Percentiles rank a stretch among this genome's conserved stretches.
These are phyloP conservation scores for Proisotoma minuta DNA, from an alignment of 2,888 invertebrate genomes.

Conservation along the genomic window DNA sequence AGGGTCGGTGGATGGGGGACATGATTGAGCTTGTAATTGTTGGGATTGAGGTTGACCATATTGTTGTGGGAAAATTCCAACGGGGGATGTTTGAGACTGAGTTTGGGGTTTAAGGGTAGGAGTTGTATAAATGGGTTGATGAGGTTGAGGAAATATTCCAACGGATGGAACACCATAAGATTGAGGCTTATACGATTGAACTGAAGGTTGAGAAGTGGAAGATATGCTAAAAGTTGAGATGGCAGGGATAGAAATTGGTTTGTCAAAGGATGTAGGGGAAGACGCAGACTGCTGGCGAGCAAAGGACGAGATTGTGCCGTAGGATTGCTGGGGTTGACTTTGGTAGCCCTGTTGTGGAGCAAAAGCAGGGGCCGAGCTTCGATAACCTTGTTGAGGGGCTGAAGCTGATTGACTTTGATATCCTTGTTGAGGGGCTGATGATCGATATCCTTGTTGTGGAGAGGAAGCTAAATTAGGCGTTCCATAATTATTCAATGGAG, in stretches of 20 bases:
- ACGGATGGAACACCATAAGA: neutral
- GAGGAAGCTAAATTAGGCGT: neutral
- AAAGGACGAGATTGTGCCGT: neutral
- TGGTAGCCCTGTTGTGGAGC: neutral
- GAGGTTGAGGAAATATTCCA: neutral
- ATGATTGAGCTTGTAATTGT: neutral
- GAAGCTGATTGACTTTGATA: too few relatives aligned
- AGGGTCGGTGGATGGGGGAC: slow-evolving; percentile 11
- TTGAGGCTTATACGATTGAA: neutral
- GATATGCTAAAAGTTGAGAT: neutral
- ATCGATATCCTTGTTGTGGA: neutral
- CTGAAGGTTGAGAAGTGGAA: neutral
- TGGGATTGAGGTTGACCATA: slow-evolving; percentile 3
- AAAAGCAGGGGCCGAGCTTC: neutral
- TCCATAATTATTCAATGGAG: neutral
- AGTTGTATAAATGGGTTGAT: neutral
- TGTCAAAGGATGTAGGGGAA: neutral
- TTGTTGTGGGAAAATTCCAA: neutral
- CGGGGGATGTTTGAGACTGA: neutral
- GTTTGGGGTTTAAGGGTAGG: neutral
- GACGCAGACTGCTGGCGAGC: neutral
- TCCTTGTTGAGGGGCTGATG: neutral
- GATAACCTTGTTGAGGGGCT: neutral
- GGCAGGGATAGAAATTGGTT: neutral
- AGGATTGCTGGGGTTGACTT: neutral